phyloP scores from a whole-genome alignment of 2,113 vertebrate species.

The Nanorana parkeri region DNA sequence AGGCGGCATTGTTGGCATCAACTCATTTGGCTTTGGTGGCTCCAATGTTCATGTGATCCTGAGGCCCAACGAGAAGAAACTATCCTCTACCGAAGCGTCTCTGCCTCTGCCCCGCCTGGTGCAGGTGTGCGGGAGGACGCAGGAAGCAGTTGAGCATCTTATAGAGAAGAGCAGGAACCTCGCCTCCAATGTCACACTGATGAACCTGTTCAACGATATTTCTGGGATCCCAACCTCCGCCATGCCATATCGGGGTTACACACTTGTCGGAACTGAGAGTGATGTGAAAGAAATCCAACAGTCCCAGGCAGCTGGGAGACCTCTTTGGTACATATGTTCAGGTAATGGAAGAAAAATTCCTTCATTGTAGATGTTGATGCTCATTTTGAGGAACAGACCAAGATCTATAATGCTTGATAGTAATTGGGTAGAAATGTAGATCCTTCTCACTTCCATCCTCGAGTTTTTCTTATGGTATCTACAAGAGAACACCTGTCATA shows the following conservation, averaged over 20 bases:
- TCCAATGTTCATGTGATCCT: constrained; percentile 92
- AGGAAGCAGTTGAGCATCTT: constrained; percentile 76
- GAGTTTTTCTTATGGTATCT: too few relatives aligned
- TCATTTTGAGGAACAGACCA: too few relatives aligned
- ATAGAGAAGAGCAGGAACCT: constrained; percentile 76
- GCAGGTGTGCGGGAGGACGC: constrained; percentile 85
- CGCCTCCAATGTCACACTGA: constrained; percentile 68
- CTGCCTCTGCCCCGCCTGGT: constrained; percentile 73
- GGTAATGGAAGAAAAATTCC: constrained; percentile 71
- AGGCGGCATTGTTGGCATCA: constrained; percentile 86
- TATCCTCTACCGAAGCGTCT: neutral
- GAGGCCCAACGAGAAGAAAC: constrained; percentile 70
- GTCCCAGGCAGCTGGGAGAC: constrained; percentile 71
- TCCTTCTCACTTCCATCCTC: too few relatives aligned
- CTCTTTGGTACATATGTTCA: constrained; percentile 94
- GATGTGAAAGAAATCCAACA: constrained; percentile 78
- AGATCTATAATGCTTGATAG: too few relatives aligned
- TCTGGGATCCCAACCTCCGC: constrained; percentile 67
- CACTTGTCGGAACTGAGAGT: constrained; percentile 75
- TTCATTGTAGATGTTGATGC: too few relatives aligned
- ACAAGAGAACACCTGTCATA: too few relatives aligned
- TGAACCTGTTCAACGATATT: constrained; percentile 84
- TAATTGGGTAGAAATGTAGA: too few relatives aligned
- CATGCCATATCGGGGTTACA: constrained; percentile 90
- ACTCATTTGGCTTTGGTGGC: constrained; percentile 96